Evolutionary conservation across 2,113 vertebrate genomes (phyloP).

Genomic region (Bucco capensis): DNA sequence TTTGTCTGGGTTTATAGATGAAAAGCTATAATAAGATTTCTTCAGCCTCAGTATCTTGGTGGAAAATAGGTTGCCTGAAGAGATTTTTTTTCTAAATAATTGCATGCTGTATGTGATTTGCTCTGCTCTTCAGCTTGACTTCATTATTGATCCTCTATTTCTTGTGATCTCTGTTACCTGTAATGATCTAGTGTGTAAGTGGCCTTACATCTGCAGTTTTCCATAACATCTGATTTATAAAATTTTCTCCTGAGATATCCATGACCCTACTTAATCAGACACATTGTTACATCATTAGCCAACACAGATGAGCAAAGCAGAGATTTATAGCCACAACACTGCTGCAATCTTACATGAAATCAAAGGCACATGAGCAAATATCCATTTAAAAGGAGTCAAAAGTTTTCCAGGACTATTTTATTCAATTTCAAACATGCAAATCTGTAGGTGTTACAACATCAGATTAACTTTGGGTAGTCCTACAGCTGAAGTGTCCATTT

Average conservation of each 20-base stretch:
- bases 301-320: neutral
- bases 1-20: neutral
- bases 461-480: neutral
- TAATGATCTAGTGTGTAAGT: neutral
- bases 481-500: neutral
- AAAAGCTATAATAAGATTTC: neutral
- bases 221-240: neutral
- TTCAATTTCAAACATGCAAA: neutral
- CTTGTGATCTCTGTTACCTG: neutral
- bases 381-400: neutral
- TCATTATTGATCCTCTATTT: conserved; percentile 37
- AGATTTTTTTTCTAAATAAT: neutral
- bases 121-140: neutral
- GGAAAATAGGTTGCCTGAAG: neutral
- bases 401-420: neutral
- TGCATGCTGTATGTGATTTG: neutral
- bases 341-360: neutral
- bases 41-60: neutral
- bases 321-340: neutral
- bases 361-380: neutral
- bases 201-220: neutral
- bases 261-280: neutral
- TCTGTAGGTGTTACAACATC: neutral
- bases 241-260: neutral
- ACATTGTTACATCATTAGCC: neutral